Conservation (phyloP, 2,888 invertebrate genomes). For the Macrosiphum euphorbiae region DNA sequence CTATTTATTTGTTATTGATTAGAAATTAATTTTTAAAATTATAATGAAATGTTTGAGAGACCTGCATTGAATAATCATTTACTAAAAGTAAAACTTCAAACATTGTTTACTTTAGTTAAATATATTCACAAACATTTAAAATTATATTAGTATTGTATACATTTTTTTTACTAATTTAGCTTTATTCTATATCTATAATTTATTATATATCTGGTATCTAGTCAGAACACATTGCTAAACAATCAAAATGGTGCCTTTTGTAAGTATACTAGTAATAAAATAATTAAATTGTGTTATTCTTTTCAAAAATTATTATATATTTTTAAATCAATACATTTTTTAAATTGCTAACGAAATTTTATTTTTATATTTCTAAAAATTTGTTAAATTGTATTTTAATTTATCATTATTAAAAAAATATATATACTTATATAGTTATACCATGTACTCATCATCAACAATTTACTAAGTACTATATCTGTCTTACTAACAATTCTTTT, state of each 20-base stretch:
- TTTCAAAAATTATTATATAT: constrained; percentile 1
- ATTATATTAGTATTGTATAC: neutral
- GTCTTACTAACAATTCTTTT: constrained; percentile 47
- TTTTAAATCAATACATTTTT: neutral
- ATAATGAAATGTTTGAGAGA: neutral
- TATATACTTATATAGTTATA: neutral
- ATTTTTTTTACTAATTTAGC: constrained; percentile 45
- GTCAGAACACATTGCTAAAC: constrained; percentile 52
- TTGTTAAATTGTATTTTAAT: constrained; percentile 33
- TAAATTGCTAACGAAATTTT: constrained; percentile 21
- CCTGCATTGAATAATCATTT: constrained; percentile 10
- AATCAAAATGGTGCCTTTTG: constrained; percentile 62
- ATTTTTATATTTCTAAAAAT: constrained; percentile 40
- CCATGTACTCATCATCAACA: neutral
- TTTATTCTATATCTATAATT: constrained; percentile 33
- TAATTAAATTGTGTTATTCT: neutral
- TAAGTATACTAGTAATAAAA: neutral
- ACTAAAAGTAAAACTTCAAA: neutral
- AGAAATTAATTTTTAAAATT: neutral
- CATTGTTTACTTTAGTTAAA: neutral
- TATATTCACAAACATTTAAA: neutral
- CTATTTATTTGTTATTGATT: neutral
- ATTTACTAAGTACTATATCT: neutral
- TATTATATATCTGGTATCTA: constrained; percentile 60
- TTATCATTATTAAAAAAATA: constrained; percentile 34